These are phyloP conservation scores for Amphipoea oculea DNA, from an alignment of 2,888 invertebrate genomes.

Conservation along the genomic window DNA sequence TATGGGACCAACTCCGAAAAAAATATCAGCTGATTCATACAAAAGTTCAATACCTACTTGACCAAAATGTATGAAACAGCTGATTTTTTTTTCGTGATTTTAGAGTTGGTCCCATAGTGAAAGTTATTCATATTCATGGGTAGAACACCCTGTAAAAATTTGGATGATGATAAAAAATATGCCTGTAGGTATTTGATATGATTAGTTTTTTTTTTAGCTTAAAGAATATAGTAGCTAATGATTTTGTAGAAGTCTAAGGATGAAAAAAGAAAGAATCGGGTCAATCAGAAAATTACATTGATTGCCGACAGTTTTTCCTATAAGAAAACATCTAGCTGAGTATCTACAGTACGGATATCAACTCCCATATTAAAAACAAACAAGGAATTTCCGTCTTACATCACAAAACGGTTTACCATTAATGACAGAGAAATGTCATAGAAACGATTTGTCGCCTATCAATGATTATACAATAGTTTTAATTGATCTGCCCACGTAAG, in stretches of 20 bases:
- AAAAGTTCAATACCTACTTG: no score
- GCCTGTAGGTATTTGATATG: not conserved
- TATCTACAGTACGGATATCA: not conserved
- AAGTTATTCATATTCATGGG: no score
- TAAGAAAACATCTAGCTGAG: not conserved
- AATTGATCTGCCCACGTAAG: slow-evolving; percentile 59
- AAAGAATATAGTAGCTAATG: not conserved
- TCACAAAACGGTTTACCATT: slow-evolving; percentile 25
- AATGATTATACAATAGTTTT: slow-evolving; percentile 46
- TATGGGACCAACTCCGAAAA: no score
- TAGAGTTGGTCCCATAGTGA: no score
- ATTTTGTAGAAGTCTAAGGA: not conserved
- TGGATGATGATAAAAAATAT: no score
- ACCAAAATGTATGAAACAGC: no score
- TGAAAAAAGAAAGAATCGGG: no score
- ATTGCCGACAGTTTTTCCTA: not conserved
- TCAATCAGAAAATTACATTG: not conserved
- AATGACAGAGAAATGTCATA: slow-evolving; percentile 51
- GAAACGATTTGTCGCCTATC: slow-evolving; percentile 31
- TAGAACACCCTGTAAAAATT: no score
- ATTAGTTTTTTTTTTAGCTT: not conserved
- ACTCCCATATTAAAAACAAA: not conserved
- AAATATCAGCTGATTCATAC: no score
- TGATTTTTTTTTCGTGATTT: no score
- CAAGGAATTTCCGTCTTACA: slow-evolving; percentile 13